A percentile compares a stretch with the other conserved stretches of the same genome.
These are phyloP conservation scores for Tuberolachnus salignus DNA, from an alignment of 2,888 invertebrate species.

Conservation along the genomic window DNA sequence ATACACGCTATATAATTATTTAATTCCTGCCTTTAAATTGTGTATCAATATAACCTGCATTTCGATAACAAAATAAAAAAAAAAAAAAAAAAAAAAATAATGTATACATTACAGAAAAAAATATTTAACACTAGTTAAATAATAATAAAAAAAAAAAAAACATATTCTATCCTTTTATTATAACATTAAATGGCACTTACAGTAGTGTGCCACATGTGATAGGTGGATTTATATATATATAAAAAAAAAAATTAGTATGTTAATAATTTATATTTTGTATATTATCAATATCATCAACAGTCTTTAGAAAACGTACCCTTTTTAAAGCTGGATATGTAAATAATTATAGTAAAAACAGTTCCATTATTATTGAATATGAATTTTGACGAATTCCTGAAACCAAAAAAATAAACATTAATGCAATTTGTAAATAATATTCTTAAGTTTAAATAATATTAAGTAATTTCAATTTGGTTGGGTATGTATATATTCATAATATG, in stretches of 20 bases:
- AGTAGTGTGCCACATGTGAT: conserved; percentile 34
- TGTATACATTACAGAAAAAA: conserved; percentile 48
- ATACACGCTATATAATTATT: conserved; percentile 44
- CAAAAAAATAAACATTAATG: conserved; percentile 20
- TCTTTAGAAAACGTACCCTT: conserved; percentile 56
- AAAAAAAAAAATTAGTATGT: conserved; percentile 30
- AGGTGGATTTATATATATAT: conserved; percentile 15
- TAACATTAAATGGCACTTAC: conserved; percentile 52
- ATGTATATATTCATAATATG: background rate
- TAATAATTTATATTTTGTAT: conserved; percentile 52
- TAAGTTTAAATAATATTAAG: too few species aligned
- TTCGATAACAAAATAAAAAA: conserved; percentile 45
- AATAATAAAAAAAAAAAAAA: conserved; percentile 34
- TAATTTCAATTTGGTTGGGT: too few species aligned
- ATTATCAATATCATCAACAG: conserved; percentile 55
- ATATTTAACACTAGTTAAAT: conserved; percentile 46
- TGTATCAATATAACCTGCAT: conserved; percentile 53
- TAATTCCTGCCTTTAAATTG: conserved; percentile 44
- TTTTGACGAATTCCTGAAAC: conserved; percentile 44
- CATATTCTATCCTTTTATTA: conserved; percentile 38
- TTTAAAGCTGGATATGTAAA: conserved; percentile 56
- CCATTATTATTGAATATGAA: conserved; percentile 46
- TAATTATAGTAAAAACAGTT: conserved; percentile 25
- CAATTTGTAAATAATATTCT: background rate
- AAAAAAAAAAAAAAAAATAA: conserved; percentile 49